Percentiles rank a stretch among this genome's conserved stretches.
Evolutionary conservation across 2,888 invertebrate genomes (phyloP).

Genomic region (Hofmannophila pseudospretella): DNA sequence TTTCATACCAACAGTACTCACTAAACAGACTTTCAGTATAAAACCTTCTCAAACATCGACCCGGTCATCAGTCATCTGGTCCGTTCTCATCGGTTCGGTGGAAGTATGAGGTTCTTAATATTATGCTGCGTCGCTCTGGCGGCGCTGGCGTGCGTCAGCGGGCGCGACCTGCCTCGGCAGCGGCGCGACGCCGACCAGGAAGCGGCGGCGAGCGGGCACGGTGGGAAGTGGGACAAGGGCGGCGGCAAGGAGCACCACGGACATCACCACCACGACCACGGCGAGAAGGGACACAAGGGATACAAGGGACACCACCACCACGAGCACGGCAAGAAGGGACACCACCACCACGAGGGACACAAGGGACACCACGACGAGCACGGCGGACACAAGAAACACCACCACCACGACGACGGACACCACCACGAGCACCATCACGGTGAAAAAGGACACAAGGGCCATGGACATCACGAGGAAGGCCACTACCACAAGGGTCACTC

Average conservation of each 20-base stretch:
- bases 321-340: conserved; percentile 84
- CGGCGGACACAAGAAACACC: conserved; percentile 81
- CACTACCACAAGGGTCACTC: conserved; percentile 90
- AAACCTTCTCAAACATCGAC: conserved; percentile 46
- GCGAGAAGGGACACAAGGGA: conserved; percentile 85
- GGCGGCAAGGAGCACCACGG: conserved; percentile 82
- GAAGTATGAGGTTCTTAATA: conserved; percentile 57
- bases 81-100: conserved; percentile 42
- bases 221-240: conserved; percentile 75
- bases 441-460: conserved; percentile 81
- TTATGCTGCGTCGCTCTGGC: conserved; percentile 63
- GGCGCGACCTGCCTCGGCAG: conserved; percentile 70
- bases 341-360: conserved; percentile 84
- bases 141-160: conserved; percentile 72
- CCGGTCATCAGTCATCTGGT: conserved; percentile 55
- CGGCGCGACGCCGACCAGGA: conserved; percentile 74
- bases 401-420: conserved; percentile 82
- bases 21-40: conserved; percentile 58
- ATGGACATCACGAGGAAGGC: conserved; percentile 76
- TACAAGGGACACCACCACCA: conserved; percentile 82
- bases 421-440: conserved; percentile 81
- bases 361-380: conserved; percentile 80
- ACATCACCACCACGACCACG: conserved; percentile 81
- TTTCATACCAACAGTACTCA: conserved; percentile 54
- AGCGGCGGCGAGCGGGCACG: conserved; percentile 66